Evolutionary conservation across 1,140 invertebrate genomes (phyloP).

Genomic region (Dendrolimus punctatus): DNA sequence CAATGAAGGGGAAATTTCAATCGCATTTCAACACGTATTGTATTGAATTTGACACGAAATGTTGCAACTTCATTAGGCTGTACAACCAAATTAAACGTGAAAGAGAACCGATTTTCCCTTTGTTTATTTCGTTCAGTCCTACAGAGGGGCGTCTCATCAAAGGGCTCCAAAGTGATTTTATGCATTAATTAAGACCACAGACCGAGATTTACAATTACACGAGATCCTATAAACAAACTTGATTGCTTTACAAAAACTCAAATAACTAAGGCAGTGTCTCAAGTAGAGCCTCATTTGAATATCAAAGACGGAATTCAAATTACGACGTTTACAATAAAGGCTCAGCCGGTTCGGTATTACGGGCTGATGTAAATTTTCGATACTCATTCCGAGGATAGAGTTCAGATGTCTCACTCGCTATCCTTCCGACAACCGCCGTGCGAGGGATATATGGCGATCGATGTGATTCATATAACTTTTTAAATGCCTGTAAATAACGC

Average conservation of each 20-base stretch:
- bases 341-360: constrained; percentile 62
- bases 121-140: constrained; percentile 28
- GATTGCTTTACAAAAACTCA: constrained; percentile 72
- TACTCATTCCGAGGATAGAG: constrained; percentile 69
- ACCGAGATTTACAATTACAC: constrained; percentile 67
- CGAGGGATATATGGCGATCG: too few species aligned
- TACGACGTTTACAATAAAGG: constrained; percentile 70
- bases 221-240: constrained; percentile 67
- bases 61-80: constrained; percentile 5
- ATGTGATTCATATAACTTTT: too few species aligned
- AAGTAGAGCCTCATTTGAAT: constrained; percentile 70
- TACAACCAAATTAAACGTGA: constrained; percentile 19
- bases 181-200: constrained; percentile 65
- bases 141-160: constrained; percentile 24
- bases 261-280: constrained; percentile 71
- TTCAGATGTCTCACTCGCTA: constrained; percentile 55
- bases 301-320: constrained; percentile 72
- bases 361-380: constrained; percentile 70
- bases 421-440: constrained; percentile 23
- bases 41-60: not conserved
- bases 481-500: too few species aligned
- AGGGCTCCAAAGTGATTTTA: constrained; percentile 46
- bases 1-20: too few species aligned
- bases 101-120: constrained; percentile 19
- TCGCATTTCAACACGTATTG: not conserved